Evolutionary conservation across 2,797 vertebrate genomes (phyloP).

Genomic region (Tragopan temminckii): DNA sequence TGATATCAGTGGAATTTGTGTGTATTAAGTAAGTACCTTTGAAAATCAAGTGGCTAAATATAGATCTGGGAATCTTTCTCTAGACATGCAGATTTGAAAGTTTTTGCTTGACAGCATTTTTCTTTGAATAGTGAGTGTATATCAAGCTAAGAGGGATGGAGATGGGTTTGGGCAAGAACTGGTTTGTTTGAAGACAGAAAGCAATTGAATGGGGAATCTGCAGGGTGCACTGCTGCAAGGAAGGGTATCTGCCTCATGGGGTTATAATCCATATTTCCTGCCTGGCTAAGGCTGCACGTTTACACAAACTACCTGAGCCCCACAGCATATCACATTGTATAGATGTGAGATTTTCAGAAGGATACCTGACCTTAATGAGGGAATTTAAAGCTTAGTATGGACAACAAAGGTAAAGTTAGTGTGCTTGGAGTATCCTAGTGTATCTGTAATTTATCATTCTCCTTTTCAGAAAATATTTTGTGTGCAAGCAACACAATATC

Average conservation of each 20-base stretch:
- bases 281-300: not conserved
- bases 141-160: not conserved
- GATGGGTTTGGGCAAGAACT: not conserved
- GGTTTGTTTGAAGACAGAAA: not conserved
- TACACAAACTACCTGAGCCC: not conserved
- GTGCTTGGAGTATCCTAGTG: not conserved
- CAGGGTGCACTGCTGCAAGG: not conserved
- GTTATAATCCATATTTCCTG: not conserved
- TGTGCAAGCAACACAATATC: not conserved
- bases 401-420: not conserved
- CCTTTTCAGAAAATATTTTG: not conserved
- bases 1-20: not conserved
- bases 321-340: fast-evolving
- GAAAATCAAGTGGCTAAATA: not conserved
- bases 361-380: not conserved
- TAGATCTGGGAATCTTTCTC: not conserved
- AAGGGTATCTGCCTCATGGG: fast-evolving
- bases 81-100: not conserved
- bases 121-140: not conserved
- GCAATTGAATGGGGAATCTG: not conserved
- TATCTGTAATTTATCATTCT: not conserved
- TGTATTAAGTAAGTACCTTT: not conserved
- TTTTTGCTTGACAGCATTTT: not conserved
- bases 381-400: not conserved
- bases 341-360: not conserved